These are phyloP conservation scores for Cantharis rustica DNA, from an alignment of 2,888 invertebrate genomes.

Conservation along the genomic window DNA sequence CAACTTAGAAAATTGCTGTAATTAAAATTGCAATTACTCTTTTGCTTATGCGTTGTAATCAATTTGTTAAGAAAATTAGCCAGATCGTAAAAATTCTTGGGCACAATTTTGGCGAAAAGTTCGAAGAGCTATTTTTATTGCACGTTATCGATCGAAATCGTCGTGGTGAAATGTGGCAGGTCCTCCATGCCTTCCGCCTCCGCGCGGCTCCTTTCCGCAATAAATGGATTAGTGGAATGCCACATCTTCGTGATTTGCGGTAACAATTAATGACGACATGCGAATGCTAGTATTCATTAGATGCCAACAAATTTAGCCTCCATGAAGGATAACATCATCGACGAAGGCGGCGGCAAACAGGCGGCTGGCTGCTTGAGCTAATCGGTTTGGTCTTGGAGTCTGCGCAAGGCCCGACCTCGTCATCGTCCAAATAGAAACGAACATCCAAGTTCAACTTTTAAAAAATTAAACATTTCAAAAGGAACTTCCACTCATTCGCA, in stretches of 20 bases:
- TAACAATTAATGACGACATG: slow-evolving; percentile 12
- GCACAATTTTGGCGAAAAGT: background rate
- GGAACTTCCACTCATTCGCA: background rate
- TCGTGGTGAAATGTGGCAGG: slow-evolving; percentile 11
- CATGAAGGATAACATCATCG: slow-evolving; percentile 12
- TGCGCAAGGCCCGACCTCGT: slow-evolving; percentile 9
- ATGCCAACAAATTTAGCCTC: slow-evolving; percentile 8
- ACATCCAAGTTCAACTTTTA: slow-evolving; percentile 9
- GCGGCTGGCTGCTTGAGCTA: slow-evolving; percentile 15
- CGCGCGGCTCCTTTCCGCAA: slow-evolving; percentile 1
- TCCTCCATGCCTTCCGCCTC: slow-evolving; percentile 16
- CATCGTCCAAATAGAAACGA: slow-evolving; percentile 6
- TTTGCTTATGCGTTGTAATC: background rate
- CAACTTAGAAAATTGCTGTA: background rate
- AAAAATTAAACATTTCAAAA: background rate
- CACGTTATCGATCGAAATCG: slow-evolving; percentile 12
- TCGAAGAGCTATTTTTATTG: slow-evolving; percentile 15
- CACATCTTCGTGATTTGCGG: background rate
- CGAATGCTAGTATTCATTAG: slow-evolving; percentile 7
- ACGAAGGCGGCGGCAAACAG: slow-evolving; percentile 16
- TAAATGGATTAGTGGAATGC: background rate
- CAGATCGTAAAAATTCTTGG: background rate
- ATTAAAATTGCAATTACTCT: slow-evolving; percentile 1
- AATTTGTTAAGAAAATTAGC: background rate
- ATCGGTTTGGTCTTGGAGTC: slow-evolving; percentile 13